A percentile compares a stretch with the other conserved stretches of the same genome.
These are phyloP conservation scores for Micronycteris hirsuta DNA, from an alignment of 2,113 vertebrate species.

Conservation along the genomic window DNA sequence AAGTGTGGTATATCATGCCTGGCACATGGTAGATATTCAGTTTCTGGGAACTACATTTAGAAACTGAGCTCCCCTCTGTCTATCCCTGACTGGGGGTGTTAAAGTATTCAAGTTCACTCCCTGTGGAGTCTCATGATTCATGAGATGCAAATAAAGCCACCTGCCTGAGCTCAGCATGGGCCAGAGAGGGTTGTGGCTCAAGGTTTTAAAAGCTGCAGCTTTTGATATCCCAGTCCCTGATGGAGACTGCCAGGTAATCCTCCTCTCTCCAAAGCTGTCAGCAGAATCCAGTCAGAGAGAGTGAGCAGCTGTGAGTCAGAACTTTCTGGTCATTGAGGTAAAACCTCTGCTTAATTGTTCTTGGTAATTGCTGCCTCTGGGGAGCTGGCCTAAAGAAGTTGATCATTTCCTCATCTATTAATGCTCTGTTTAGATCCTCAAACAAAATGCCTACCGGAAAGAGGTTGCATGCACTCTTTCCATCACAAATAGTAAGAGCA, in stretches of 20 bases:
- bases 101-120: background rate
- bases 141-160: background rate
- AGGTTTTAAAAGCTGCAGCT: constrained; percentile 23
- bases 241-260: background rate
- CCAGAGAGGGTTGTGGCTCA: background rate
- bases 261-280: background rate
- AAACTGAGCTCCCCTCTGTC: background rate
- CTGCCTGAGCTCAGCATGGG: background rate
- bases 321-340: background rate
- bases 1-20: background rate
- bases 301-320: constrained; percentile 8
- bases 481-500: background rate
- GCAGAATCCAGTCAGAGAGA: background rate
- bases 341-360: constrained; percentile 36
- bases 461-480: background rate
- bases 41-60: background rate
- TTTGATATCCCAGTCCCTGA: background rate
- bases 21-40: background rate
- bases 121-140: background rate
- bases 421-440: constrained; percentile 12
- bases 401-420: constrained; percentile 2
- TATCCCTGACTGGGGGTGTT: background rate
- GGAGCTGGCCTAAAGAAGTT: constrained; percentile 35
- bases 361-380: background rate
- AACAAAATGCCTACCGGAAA: background rate